Evolutionary conservation across 2,888 invertebrate species (phyloP).

Genomic region (Apotomis turbidana): DNA sequence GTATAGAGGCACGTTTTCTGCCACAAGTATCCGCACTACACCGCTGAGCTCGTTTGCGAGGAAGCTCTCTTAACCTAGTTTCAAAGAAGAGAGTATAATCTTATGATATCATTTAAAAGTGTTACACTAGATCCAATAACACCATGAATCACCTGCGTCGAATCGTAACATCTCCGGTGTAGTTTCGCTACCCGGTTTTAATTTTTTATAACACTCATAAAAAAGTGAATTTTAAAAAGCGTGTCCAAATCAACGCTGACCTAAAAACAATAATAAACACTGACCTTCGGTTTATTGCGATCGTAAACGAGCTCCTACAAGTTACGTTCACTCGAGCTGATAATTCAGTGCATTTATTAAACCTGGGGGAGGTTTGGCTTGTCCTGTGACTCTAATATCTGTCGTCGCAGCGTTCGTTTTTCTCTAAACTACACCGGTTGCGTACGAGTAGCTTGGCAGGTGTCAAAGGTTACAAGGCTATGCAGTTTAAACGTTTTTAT

Average conservation of each 20-base stretch:
- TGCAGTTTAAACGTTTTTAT: not conserved
- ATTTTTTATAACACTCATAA: slow-evolving; percentile 19
- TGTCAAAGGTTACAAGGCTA: not conserved
- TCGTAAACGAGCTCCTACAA: slow-evolving; percentile 21
- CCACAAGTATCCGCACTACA: too few relatives aligned
- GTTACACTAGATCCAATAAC: not conserved
- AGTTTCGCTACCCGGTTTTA: slow-evolving; percentile 4
- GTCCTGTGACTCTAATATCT: not conserved
- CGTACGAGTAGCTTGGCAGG: not conserved
- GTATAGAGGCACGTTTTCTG: too few relatives aligned
- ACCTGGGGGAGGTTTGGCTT: slow-evolving; percentile 3
- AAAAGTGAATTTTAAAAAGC: slow-evolving; percentile 32
- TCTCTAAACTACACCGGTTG: too few relatives aligned
- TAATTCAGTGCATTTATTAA: slow-evolving; percentile 22
- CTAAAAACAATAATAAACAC: slow-evolving; percentile 37
- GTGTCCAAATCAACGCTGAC: slow-evolving; percentile 28
- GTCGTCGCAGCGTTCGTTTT: not conserved
- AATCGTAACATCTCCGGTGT: not conserved
- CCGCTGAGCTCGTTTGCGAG: too few relatives aligned
- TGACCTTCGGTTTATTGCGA: slow-evolving; percentile 30
- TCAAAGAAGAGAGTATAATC: too few relatives aligned
- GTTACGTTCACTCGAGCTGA: not conserved
- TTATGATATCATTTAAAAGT: not conserved
- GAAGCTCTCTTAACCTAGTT: not conserved
- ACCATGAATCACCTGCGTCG: slow-evolving; percentile 1